A percentile compares a stretch with the other conserved stretches of the same genome.
Conservation (phyloP, 2,888 invertebrate genomes). For the Lycaena phlaeas region DNA sequence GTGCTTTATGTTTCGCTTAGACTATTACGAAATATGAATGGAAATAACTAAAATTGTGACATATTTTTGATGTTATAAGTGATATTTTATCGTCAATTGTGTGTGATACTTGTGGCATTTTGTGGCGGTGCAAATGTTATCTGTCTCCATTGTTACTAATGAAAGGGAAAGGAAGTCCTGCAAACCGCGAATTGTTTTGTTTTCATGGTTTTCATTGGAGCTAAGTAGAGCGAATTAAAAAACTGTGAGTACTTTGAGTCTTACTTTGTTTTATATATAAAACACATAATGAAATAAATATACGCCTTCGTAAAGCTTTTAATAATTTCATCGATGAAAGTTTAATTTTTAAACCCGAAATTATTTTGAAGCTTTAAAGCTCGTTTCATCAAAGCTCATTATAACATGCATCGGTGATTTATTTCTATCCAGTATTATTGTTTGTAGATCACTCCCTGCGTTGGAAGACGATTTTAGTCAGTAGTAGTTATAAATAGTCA, state of each 20-base stretch:
- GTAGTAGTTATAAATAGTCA: conserved; percentile 48
- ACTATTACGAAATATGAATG: conserved; percentile 47
- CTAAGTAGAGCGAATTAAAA: conserved; percentile 45
- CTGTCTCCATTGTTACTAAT: conserved; percentile 46
- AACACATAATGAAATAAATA: not conserved
- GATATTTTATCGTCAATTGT: conserved; percentile 8
- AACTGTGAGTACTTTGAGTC: conserved; percentile 42
- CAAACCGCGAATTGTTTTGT: conserved; percentile 51
- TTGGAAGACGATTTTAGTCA: conserved; percentile 14
- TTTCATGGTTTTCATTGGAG: conserved; percentile 55
- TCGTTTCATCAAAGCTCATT: conserved; percentile 2
- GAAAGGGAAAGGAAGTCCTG: conserved; percentile 60
- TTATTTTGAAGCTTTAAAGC: conserved; percentile 7
- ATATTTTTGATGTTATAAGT: conserved; percentile 14
- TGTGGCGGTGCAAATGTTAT: conserved; percentile 53
- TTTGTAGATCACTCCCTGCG: conserved; percentile 23
- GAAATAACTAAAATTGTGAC: conserved; percentile 13
- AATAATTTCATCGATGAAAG: not conserved
- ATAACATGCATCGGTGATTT: conserved; percentile 4
- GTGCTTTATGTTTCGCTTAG: conserved; percentile 39
- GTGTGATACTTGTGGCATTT: conserved; percentile 49
- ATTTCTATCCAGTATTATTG: conserved; percentile 10
- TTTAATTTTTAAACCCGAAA: not conserved
- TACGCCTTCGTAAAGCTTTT: not conserved
- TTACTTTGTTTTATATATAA: not conserved